These are phyloP conservation scores for Chromis chromis DNA, from an alignment of 2,797 vertebrate species.

Conservation along the genomic window DNA sequence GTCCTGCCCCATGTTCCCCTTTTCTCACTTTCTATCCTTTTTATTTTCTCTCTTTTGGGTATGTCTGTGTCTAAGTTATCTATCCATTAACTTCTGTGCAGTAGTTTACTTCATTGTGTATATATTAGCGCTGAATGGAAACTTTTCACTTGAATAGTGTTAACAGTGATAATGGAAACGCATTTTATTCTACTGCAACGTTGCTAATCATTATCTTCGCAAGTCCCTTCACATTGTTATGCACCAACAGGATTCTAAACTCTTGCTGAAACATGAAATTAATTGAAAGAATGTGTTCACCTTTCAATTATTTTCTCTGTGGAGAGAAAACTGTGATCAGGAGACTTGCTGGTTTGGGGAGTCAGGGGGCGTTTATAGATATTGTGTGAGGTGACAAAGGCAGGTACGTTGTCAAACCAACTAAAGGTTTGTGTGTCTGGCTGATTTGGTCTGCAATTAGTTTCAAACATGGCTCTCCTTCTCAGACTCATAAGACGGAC, in stretches of 20 bases:
- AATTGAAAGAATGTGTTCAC: too few species aligned
- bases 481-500: too few species aligned
- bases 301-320: too few species aligned
- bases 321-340: too few species aligned
- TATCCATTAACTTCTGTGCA: not conserved
- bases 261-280: not conserved
- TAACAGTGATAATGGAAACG: not conserved
- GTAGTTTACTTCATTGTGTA: too few species aligned
- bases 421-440: not conserved
- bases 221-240: not conserved
- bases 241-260: not conserved
- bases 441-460: not conserved
- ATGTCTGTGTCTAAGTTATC: not conserved
- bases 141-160: too few species aligned
- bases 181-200: not conserved
- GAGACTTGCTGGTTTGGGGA: too few species aligned
- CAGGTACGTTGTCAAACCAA: too few species aligned
- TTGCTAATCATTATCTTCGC: not conserved
- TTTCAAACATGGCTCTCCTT: not conserved
- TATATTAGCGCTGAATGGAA: too few species aligned
- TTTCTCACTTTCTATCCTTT: conserved; percentile 43
- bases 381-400: too few species aligned
- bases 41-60: conserved; percentile 9
- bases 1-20: conserved; percentile 20
- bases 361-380: too few species aligned